phyloP scores from a whole-genome alignment of 2,113 vertebrate genomes.

The Dicerorhinus sumatrensis region DNA sequence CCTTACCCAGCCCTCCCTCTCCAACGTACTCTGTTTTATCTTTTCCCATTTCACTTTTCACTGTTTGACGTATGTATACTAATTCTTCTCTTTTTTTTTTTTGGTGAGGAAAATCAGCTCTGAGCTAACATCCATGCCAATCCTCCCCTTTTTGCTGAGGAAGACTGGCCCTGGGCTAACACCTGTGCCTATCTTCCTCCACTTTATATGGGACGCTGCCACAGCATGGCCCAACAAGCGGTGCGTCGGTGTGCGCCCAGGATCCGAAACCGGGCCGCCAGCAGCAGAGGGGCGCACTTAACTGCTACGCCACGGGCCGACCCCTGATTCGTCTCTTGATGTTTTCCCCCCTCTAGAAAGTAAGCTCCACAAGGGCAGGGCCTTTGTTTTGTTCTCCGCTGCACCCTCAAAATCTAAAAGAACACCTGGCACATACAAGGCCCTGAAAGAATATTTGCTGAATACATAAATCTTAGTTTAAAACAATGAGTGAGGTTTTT shows the following conservation, averaged over 20 bases:
- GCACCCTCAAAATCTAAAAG: not conserved
- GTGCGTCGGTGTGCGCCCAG: no score
- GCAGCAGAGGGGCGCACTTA: no score
- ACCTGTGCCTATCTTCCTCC: no score
- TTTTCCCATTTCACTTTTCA: not conserved
- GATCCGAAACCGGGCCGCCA: no score
- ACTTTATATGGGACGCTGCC: no score
- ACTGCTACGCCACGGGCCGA: no score
- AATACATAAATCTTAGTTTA: not conserved
- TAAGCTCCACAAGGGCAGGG: not conserved
- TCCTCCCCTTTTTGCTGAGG: no score
- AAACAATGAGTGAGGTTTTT: not conserved
- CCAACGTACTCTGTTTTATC: not conserved
- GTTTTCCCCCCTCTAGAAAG: not conserved
- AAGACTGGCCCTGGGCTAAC: no score
- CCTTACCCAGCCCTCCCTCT: not conserved
- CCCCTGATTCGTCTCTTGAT: not conserved
- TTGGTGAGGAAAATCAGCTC: no score
- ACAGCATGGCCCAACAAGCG: no score
- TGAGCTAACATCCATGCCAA: no score
- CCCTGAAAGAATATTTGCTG: not conserved
- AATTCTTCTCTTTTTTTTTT: not conserved
- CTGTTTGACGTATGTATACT: not conserved
- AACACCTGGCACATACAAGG: not conserved
- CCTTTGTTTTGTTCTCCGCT: not conserved